phyloP scores from a whole-genome alignment of 2,113 vertebrate species.

The Neotoma lepida region DNA sequence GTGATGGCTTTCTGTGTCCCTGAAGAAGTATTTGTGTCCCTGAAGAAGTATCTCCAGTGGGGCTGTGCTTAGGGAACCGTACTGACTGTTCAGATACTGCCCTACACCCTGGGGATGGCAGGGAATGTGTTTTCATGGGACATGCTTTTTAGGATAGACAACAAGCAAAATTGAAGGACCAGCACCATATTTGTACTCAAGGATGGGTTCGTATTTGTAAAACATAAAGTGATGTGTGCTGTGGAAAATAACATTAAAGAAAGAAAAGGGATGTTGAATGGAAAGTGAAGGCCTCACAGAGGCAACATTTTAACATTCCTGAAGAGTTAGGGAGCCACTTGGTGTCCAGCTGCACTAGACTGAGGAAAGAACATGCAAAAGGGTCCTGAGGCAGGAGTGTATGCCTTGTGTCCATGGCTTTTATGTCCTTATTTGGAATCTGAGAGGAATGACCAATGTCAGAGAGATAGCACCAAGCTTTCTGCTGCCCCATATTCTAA shows the following conservation, averaged over 20 bases:
- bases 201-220: too few relatives aligned
- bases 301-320: not conserved
- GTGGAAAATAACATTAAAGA: not conserved
- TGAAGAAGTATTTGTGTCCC: not conserved
- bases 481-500: not conserved
- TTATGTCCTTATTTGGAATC: not conserved
- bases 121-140: accelerated
- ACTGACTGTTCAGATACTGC: not conserved
- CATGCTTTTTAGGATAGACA: not conserved
- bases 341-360: not conserved
- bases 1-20: not conserved
- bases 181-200: too few relatives aligned
- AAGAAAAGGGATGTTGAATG: not conserved
- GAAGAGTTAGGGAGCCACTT: not conserved
- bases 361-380: too few relatives aligned
- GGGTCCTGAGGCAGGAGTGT: not conserved
- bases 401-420: not conserved
- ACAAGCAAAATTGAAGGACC: not conserved
- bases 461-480: not conserved
- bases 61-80: accelerated
- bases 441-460: not conserved
- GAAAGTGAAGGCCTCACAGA: not conserved
- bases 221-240: not conserved
- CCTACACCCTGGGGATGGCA: not conserved
- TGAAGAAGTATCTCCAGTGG: too few relatives aligned